Evolutionary conservation across 2,888 invertebrate species (phyloP).

Genomic region (Digitonthophagus gazella): DNA sequence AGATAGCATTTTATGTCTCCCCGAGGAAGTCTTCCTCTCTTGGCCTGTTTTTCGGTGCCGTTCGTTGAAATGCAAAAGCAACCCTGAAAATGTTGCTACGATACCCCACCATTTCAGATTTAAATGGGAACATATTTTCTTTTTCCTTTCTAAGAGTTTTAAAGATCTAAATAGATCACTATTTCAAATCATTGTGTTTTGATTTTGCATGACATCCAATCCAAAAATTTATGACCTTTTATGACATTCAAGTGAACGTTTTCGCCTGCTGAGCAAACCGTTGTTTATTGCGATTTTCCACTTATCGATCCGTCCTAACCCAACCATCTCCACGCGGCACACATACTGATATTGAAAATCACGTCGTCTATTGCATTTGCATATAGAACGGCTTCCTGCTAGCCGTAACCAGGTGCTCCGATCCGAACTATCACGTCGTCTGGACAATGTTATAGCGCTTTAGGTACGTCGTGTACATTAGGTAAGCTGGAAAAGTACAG

Average conservation of each 20-base stretch:
- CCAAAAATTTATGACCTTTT: not conserved
- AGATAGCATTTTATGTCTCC: not conserved
- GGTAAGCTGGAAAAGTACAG: not conserved
- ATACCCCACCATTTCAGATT: not conserved
- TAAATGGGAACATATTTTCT: not conserved
- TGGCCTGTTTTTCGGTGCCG: not conserved
- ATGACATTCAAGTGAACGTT: not conserved
- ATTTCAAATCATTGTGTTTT: not conserved
- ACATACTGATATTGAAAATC: conserved; percentile 9
- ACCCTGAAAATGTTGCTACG: not conserved
- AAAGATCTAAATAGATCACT: not conserved
- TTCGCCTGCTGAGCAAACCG: not conserved
- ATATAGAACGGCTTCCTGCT: conserved; percentile 1
- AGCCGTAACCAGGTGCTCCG: conserved; percentile 2
- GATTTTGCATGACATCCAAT: not conserved
- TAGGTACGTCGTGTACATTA: not conserved
- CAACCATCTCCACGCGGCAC: not conserved
- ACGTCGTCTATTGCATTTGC: conserved; percentile 14
- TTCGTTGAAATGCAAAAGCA: not conserved
- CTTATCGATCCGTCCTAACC: conserved; percentile 2
- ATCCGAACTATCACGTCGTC: conserved; percentile 11
- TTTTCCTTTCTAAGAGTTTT: not conserved
- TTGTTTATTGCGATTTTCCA: conserved; percentile 3
- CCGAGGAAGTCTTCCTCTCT: not conserved
- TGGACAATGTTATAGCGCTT: conserved; percentile 3